Evolutionary conservation across 1,140 invertebrate genomes (phyloP).

Genomic region (Drosophila kikkawai): DNA sequence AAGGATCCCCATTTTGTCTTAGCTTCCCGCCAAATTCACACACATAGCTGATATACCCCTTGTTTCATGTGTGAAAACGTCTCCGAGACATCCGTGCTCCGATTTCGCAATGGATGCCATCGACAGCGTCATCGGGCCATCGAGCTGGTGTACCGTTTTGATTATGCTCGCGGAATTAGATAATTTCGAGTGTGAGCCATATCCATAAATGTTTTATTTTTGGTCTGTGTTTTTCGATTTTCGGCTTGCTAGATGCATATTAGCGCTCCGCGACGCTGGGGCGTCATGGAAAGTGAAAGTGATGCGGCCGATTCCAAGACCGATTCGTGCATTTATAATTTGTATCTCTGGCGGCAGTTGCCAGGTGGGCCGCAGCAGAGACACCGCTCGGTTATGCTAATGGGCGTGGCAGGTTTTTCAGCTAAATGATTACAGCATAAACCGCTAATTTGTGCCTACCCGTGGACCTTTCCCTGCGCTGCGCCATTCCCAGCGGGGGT

Average conservation of each 20-base stretch:
- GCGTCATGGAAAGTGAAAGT: conserved; percentile 73
- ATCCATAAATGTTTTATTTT: conserved; percentile 26
- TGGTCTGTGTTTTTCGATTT: conserved; percentile 39
- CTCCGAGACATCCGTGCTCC: conserved; percentile 48
- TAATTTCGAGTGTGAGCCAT: conserved; percentile 63
- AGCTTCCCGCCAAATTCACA: neutral
- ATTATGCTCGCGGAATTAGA: conserved; percentile 69
- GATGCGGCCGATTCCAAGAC: conserved; percentile 46
- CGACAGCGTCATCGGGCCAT: conserved; percentile 28
- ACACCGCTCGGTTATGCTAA: conserved; percentile 63
- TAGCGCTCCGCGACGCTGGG: conserved; percentile 36
- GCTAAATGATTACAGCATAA: conserved; percentile 69
- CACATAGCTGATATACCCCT: conserved; percentile 15
- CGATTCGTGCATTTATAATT: conserved; percentile 78
- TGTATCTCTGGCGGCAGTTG: conserved; percentile 61
- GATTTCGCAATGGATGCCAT: conserved; percentile 50
- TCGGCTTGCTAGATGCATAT: conserved; percentile 61
- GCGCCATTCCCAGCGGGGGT: conserved; percentile 5
- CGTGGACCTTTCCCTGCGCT: conserved; percentile 40
- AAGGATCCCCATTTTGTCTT: neutral
- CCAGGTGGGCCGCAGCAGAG: conserved; percentile 51
- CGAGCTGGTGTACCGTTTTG: conserved; percentile 42
- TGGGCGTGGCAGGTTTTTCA: conserved; percentile 47
- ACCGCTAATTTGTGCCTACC: conserved; percentile 46
- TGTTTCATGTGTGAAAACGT: conserved; percentile 28